These are phyloP conservation scores for Styela clava DNA, from an alignment of 23 tunicate species.

Conservation along the genomic window DNA sequence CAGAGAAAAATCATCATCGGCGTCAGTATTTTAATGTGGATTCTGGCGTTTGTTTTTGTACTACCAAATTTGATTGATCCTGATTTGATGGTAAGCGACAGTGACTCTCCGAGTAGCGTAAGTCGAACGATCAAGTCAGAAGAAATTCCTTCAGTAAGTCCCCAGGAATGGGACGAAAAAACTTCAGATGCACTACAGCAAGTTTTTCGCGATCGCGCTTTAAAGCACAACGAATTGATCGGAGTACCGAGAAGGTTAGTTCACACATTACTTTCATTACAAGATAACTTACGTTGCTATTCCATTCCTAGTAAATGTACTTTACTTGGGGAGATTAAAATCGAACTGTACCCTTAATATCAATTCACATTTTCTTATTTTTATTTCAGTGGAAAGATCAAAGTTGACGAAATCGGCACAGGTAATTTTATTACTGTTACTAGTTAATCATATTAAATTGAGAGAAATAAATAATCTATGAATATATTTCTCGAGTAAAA, in stretches of 20 bases:
- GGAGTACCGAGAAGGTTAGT: not conserved
- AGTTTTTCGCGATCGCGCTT: not conserved
- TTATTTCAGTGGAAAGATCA: not conserved
- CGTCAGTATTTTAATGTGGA: slow-evolving; percentile 62
- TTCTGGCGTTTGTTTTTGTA: slow-evolving; percentile 60
- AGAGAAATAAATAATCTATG: too few relatives aligned
- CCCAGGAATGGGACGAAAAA: slow-evolving; percentile 4
- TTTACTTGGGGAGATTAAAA: too few relatives aligned
- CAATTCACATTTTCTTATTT: too few relatives aligned
- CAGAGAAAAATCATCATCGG: slow-evolving; percentile 67
- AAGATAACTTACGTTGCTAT: too few relatives aligned
- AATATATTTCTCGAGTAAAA: too few relatives aligned
- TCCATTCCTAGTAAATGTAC: too few relatives aligned
- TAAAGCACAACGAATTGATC: not conserved
- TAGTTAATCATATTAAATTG: too few relatives aligned
- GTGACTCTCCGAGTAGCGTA: slow-evolving; percentile 14
- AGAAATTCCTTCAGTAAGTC: slow-evolving; percentile 4
- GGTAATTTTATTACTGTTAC: not conserved
- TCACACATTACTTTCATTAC: too few relatives aligned
- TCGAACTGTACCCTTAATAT: too few relatives aligned
- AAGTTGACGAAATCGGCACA: not conserved
- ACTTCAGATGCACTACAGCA: not conserved
- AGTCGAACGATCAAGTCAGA: not conserved
- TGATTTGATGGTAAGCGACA: slow-evolving; percentile 34
- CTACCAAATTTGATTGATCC: slow-evolving; percentile 56